Base-by-base conservation (phyloP, 2,797 vertebrate species). In the Etheostoma nigrum region DNA sequence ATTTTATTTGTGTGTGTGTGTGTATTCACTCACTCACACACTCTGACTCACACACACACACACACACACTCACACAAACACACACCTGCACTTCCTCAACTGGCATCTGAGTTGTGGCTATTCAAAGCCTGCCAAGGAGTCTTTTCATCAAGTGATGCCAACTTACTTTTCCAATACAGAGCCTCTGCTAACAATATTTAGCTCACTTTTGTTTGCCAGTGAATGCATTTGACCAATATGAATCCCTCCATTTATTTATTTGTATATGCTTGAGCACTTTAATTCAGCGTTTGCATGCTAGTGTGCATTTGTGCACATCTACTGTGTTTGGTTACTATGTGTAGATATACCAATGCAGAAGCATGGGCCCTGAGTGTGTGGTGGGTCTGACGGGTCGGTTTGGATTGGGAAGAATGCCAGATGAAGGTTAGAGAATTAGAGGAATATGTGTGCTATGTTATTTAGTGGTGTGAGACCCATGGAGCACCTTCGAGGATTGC, bases 381-480 rank as follows among this genome's bases (percentile, higher is more conserved):
- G 84, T 79, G 67, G 87, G 88, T 89, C 87, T 80, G 61, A 74
- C 79, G 67, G 90, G 82, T 91, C 84, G 58, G 78, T 78, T 44
- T 2, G 67, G 63, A 65, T 74, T 33, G 67, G 86, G 81, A 77
- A 23, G 21, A 23, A 2, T 75, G 81, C 82, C 89, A 89, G 78
- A 76, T 48, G 40, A 79, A 81, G 71, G 30, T 83, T 69, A 4
- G 71, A 69, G 80, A 76, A 88, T 89, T 83, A 69, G 63, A 75
- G 72, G 87, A 89, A 83, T 84, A 82, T 84, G 88, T 82, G 59
- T 66, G 80, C 77, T 81, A 82, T 87, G 85, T 80, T 82, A 64
- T 92, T 87, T 76, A 84, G 88, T 83, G 76, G 65, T 67, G 80
- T 63, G 78, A 89, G 87, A 89, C 87, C 87, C 83, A 77, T 57